phyloP scores from a whole-genome alignment of 2,888 invertebrate species.

The Drosophila kuntzei region DNA sequence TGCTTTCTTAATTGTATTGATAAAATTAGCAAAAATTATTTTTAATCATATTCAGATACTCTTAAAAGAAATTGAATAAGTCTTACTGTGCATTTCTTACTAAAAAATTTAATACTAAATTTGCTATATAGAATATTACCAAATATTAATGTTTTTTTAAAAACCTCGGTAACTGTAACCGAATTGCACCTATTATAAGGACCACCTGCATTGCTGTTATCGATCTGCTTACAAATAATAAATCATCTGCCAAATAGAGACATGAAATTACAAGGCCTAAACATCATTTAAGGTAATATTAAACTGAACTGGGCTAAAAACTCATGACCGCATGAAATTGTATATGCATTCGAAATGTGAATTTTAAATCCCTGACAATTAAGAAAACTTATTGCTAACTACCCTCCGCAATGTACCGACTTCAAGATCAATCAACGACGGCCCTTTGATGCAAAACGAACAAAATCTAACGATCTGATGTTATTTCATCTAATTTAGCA shows the following conservation, averaged over 20 bases:
- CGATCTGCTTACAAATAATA: conserved; percentile 16
- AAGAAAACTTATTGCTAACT: conserved; percentile 41
- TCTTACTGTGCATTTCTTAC: too few relatives aligned
- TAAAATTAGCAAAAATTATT: too few relatives aligned
- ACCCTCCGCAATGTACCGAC: conserved; percentile 41
- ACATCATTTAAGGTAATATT: conserved; percentile 60
- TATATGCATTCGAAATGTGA: conserved; percentile 46
- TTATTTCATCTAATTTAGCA: conserved; percentile 66
- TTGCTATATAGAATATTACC: too few relatives aligned
- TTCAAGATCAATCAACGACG: conserved; percentile 46
- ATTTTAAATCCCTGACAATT: conserved; percentile 47
- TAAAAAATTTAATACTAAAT: too few relatives aligned
- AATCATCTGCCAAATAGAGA: conserved; percentile 37
- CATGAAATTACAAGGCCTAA: conserved; percentile 44
- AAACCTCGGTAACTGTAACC: neutral
- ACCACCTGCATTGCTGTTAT: conserved; percentile 59
- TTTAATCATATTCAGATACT: neutral
- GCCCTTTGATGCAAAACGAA: conserved; percentile 49
- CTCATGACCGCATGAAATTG: conserved; percentile 69
- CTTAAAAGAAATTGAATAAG: too few relatives aligned
- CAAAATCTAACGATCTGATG: conserved; percentile 31
- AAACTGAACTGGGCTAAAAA: conserved; percentile 36
- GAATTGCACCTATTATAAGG: conserved; percentile 7
- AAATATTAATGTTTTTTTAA: neutral
- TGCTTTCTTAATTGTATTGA: too few relatives aligned